Percentiles rank a stretch among this genome's conserved stretches.
These are phyloP conservation scores for Halichondria panicea DNA, from an alignment of 37 sponge, comb jelly and placozoan species.

Conservation along the genomic window DNA sequence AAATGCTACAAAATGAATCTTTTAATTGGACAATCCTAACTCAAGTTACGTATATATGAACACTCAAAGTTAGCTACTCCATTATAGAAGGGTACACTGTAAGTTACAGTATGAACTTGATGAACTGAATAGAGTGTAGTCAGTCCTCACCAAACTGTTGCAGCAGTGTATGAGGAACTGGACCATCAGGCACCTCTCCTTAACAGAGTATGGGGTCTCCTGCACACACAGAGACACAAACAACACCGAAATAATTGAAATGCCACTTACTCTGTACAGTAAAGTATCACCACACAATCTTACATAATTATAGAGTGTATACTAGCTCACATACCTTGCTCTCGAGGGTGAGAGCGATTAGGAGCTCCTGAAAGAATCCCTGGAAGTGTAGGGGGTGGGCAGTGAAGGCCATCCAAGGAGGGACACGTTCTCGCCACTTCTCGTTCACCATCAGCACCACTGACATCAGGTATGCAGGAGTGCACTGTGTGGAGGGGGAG, in stretches of 20 bases:
- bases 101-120: too few species aligned
- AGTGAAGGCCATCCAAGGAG: constrained; percentile 78
- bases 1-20: too few species aligned
- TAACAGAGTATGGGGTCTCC: constrained; percentile 54
- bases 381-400: constrained; percentile 51
- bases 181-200: constrained; percentile 81
- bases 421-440: constrained; percentile 92
- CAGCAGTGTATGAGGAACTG: constrained; percentile 92
- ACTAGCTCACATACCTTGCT: constrained; percentile 22
- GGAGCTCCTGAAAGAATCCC: constrained; percentile 30
- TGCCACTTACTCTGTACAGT: background rate
- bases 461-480: constrained; percentile 80
- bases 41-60: too few species aligned
- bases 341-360: constrained; percentile 12
- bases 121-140: background rate
- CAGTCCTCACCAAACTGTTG: constrained; percentile 90
- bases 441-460: constrained; percentile 96
- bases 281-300: background rate
- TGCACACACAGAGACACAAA: constrained; percentile 1
- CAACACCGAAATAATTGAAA: background rate
- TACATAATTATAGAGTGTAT: background rate
- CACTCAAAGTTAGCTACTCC: too few species aligned
- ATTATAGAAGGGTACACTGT: too few species aligned
- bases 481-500: constrained; percentile 4
- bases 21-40: too few species aligned